Conservation (phyloP, 2,113 vertebrate genomes). For the Poicephalus gulielmi region DNA sequence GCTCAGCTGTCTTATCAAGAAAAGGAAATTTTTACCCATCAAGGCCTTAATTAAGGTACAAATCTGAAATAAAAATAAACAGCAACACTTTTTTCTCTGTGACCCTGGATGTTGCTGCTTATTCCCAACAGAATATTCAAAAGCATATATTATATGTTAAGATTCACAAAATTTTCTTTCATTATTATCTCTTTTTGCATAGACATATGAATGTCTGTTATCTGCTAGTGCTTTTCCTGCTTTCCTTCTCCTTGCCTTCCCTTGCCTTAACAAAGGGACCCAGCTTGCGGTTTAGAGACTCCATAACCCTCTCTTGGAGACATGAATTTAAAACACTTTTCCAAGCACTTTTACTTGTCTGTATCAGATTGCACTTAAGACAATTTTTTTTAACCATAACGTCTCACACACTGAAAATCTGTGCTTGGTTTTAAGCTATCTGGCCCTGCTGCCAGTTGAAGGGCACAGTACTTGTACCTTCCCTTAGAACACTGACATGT, state of each 20-base stretch:
- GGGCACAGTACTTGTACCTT: background rate
- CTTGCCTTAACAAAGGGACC: background rate
- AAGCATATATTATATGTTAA: background rate
- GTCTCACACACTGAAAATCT: background rate
- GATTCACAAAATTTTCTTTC: background rate
- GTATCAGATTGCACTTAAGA: background rate
- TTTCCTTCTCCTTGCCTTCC: fast-evolving
- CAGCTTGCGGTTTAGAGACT: background rate
- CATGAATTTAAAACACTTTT: background rate
- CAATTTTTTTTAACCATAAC: background rate
- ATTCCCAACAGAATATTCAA: background rate
- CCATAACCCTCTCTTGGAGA: background rate
- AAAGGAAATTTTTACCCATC: background rate
- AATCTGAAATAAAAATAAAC: background rate
- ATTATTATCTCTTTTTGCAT: background rate
- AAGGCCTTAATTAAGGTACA: background rate
- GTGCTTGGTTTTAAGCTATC: background rate
- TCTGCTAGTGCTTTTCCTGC: background rate
- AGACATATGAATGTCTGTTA: background rate
- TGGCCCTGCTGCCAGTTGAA: background rate
- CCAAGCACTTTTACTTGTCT: background rate
- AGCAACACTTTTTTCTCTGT: background rate
- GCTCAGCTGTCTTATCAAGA: background rate
- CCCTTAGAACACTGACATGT: background rate
- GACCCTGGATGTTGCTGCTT: background rate